Conservation (phyloP, 64 coral and sea anemone species). For the Dendronephthya gigantea region DNA sequence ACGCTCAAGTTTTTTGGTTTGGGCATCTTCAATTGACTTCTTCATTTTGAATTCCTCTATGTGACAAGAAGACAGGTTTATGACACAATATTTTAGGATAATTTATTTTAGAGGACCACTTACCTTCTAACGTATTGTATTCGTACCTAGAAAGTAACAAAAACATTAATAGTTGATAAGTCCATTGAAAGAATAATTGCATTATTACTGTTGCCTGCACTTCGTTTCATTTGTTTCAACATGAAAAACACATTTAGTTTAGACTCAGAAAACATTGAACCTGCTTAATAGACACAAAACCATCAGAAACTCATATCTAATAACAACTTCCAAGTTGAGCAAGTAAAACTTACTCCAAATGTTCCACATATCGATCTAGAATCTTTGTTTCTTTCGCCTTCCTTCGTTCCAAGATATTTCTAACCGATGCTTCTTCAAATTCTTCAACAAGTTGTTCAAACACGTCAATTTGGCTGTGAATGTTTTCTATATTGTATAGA, state of each 20-base stretch:
- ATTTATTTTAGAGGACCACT: neutral
- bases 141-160: neutral
- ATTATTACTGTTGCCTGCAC: too few relatives aligned
- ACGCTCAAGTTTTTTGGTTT: neutral
- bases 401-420: constrained; percentile 9
- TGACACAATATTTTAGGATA: neutral
- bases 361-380: neutral
- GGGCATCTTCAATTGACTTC: neutral
- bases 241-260: neutral
- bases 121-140: neutral
- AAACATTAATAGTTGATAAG: neutral
- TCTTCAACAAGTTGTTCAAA: constrained; percentile 6
- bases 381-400: constrained; percentile 8
- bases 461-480: constrained; percentile 6
- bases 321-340: neutral
- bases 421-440: neutral
- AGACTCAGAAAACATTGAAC: neutral
- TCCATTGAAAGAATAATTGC: neutral
- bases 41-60: neutral
- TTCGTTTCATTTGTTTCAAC: too few relatives aligned
- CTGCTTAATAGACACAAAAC: neutral
- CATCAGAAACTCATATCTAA: too few relatives aligned
- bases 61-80: neutral
- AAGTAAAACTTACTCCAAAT: neutral
- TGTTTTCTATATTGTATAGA: neutral